Evolutionary conservation across 2,797 vertebrate genomes (phyloP).

Genomic region (Setipinna tenuifilis): DNA sequence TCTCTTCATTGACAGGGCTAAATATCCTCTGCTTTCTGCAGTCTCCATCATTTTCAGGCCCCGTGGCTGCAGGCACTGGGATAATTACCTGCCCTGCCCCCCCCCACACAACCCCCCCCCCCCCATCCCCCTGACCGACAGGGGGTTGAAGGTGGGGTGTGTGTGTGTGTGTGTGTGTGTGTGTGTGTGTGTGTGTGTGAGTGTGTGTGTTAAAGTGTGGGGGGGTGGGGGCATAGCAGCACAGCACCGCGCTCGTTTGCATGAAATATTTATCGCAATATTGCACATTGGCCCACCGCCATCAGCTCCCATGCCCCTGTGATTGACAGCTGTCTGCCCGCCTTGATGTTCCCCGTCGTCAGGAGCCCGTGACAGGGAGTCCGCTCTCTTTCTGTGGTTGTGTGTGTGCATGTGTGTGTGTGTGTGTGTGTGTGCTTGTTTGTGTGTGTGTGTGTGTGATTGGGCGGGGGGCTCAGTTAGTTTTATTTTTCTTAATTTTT

Average conservation of each 20-base stretch:
- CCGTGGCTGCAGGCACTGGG: conserved; percentile 72
- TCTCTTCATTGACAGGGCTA: conserved; percentile 82
- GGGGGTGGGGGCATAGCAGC: conserved; percentile 41
- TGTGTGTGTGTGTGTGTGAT: no score
- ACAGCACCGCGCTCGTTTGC: conserved; percentile 82
- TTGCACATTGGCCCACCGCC: conserved; percentile 78
- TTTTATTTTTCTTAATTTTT: conserved; percentile 70
- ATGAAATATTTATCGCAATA: conserved; percentile 84
- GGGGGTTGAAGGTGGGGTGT: conserved; percentile 30
- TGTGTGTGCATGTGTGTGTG: conserved; percentile 64
- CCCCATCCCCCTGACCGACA: conserved; percentile 74
- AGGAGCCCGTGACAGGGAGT: conserved; percentile 51
- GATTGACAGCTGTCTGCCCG: conserved; percentile 79
- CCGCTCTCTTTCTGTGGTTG: conserved; percentile 69
- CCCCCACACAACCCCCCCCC: conserved; percentile 78
- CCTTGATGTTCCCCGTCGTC: conserved; percentile 64
- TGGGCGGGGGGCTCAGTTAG: background rate
- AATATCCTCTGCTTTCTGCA: conserved; percentile 80
- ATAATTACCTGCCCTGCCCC: conserved; percentile 84
- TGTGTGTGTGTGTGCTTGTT: no score
- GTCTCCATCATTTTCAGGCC: conserved; percentile 80
- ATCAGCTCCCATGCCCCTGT: conserved; percentile 69
- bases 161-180: no score
- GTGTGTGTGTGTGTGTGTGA: no score
- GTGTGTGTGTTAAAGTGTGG: no score